A percentile compares a stretch with the other conserved stretches of the same genome.
Conservation (phyloP, 2,113 vertebrate species). For the Indicator indicator region DNA sequence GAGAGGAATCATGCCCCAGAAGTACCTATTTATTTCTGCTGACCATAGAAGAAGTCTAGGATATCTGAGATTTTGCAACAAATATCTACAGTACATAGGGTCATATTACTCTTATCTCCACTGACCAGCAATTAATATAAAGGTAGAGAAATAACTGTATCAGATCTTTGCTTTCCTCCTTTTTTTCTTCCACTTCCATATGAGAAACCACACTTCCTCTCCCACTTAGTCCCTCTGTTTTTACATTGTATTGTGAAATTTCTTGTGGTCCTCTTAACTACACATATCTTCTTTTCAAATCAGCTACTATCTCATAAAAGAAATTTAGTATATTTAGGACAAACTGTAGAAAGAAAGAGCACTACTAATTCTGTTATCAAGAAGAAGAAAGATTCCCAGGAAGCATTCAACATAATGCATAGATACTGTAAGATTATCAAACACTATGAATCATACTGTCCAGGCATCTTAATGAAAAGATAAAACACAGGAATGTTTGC, state of each 20-base stretch:
- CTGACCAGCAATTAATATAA: background rate
- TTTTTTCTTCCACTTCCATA: background rate
- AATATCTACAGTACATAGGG: background rate
- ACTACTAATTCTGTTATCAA: background rate
- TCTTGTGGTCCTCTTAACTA: background rate
- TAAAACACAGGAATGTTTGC: background rate
- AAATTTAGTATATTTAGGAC: background rate
- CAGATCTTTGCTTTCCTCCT: background rate
- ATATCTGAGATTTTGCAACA: background rate
- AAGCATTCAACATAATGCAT: background rate
- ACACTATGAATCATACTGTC: background rate
- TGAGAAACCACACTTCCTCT: background rate
- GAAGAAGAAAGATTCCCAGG: background rate
- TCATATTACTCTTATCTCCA: background rate
- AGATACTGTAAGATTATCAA: background rate
- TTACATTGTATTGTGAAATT: background rate
- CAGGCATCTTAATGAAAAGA: background rate
- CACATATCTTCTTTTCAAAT: background rate
- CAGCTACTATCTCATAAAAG: background rate
- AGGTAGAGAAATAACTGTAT: background rate
- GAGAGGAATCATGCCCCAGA: background rate
- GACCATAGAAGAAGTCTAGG: background rate
- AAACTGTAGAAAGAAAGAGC: background rate
- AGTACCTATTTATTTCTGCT: background rate
- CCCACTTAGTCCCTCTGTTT: background rate